Evolutionary conservation across 2,888 invertebrate species (phyloP).

Genomic region (Cancer borealis): DNA sequence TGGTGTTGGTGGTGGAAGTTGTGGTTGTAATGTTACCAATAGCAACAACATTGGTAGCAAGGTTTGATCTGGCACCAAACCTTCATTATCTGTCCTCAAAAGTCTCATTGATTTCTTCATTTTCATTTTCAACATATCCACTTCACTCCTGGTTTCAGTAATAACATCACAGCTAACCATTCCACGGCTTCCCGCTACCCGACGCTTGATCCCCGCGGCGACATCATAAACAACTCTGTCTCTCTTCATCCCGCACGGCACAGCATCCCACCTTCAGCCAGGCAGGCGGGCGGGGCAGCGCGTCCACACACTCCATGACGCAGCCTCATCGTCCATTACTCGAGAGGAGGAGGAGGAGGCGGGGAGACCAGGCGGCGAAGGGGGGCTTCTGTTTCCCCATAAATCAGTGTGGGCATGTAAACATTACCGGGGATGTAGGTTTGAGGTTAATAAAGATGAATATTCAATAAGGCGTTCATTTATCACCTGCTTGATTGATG

Average conservation of each 20-base stretch:
- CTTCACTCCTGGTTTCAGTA: neutral
- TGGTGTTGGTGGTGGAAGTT: too few species aligned
- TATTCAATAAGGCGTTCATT: conserved; percentile 59
- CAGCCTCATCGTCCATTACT: neutral
- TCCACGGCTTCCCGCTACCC: too few species aligned
- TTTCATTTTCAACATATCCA: neutral
- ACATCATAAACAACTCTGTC: neutral
- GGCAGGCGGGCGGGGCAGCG: neutral
- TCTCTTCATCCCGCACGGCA: neutral
- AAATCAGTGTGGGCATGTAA: conserved; percentile 49
- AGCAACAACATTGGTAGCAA: too few species aligned
- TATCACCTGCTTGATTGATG: conserved; percentile 45
- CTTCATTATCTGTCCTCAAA: neutral
- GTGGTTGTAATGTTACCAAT: too few species aligned
- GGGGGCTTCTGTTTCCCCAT: conserved; percentile 29
- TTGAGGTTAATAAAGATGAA: conserved; percentile 53
- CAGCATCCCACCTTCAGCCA: neutral
- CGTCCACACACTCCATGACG: neutral
- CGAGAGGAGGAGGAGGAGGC: neutral
- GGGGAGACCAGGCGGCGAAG: neutral
- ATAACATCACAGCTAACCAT: neutral
- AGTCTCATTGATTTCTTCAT: neutral
- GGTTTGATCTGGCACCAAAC: neutral
- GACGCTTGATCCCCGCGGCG: neutral
- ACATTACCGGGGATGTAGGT: neutral